Conservation (phyloP, 2,113 vertebrate species). For the Passer montanus region DNA sequence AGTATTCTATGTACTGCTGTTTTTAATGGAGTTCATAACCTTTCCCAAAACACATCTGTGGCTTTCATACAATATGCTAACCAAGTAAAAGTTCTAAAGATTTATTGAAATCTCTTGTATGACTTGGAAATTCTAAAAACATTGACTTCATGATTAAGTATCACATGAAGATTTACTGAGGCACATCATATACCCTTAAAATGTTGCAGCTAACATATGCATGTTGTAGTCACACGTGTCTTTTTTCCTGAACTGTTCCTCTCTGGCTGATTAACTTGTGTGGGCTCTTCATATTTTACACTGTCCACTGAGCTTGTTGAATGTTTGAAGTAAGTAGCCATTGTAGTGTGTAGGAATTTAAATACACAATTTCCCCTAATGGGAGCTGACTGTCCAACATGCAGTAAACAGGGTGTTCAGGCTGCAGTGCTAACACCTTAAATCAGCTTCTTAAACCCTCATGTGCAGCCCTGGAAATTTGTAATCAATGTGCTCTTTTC, state of each 20-base stretch:
- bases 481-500: background rate
- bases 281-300: background rate
- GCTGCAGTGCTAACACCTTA: background rate
- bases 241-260: background rate
- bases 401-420: background rate
- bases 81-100: background rate
- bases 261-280: background rate
- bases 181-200: background rate
- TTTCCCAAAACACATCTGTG: background rate
- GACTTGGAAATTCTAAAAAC: background rate
- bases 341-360: constrained; percentile 26
- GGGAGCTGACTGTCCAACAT: background rate
- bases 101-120: background rate
- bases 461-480: background rate
- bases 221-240: background rate
- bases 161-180: background rate
- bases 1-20: background rate
- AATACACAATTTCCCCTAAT: background rate
- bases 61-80: background rate
- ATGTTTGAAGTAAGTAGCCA: background rate
- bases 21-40: background rate
- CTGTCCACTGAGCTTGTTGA: background rate
- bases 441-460: background rate
- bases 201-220: background rate
- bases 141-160: background rate